These are phyloP conservation scores for Halcyon malimbica DNA, from an alignment of 2,113 vertebrate genomes.

Conservation along the genomic window DNA sequence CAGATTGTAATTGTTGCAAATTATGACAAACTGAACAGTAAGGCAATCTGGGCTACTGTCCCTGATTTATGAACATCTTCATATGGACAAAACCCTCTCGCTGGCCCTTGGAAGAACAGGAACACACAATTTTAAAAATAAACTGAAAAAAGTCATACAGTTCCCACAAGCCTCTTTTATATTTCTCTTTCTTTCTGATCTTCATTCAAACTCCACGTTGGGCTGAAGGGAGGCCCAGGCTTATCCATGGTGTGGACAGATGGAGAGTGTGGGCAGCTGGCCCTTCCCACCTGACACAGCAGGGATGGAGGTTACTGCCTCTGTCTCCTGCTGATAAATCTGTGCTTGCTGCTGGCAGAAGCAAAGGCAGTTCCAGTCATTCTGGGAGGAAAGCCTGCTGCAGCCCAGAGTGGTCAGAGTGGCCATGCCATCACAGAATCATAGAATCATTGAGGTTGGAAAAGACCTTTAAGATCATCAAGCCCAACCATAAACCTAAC, in stretches of 20 bases:
- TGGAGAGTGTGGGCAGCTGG: neutral
- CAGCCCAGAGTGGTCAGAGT: neutral
- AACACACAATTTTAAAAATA: neutral
- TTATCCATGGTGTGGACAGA: neutral
- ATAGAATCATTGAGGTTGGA: neutral
- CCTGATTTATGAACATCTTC: neutral
- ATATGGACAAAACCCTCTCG: neutral
- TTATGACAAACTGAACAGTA: neutral
- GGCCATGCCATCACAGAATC: neutral
- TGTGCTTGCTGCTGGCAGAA: neutral
- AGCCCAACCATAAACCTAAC: neutral
- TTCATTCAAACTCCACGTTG: fast-evolving
- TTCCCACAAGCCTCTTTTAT: neutral
- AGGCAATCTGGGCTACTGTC: neutral
- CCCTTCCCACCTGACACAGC: neutral
- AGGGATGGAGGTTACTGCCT: neutral
- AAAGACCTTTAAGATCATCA: neutral
- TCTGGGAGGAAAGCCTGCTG: neutral
- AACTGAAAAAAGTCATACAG: fast-evolving
- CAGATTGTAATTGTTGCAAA: neutral
- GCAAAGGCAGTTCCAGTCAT: neutral
- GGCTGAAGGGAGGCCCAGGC: neutral
- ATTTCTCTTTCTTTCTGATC: neutral
- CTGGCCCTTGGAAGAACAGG: neutral
- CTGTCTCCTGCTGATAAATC: neutral